Percentiles rank a stretch among this genome's conserved stretches.
These are phyloP conservation scores for Ciconia nigra DNA, from an alignment of 2,797 vertebrate species.

Conservation along the genomic window DNA sequence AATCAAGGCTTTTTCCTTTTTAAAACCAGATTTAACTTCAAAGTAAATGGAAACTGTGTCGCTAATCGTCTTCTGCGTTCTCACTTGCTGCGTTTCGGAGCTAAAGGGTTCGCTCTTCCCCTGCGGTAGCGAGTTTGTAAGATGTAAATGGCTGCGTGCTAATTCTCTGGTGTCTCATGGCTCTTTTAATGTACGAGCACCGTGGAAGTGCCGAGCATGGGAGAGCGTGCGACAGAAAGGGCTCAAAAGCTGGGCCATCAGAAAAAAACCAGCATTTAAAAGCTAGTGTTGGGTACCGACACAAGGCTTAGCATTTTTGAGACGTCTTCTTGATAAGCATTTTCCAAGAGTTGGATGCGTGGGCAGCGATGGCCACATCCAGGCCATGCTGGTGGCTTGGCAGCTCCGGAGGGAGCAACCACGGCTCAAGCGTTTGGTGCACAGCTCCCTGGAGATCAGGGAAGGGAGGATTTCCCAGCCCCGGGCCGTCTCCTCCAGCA, in stretches of 20 bases:
- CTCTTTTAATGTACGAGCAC: neutral
- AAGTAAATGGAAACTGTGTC: neutral
- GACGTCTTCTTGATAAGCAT: neutral
- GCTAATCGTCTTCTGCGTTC: neutral
- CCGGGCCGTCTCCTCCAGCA: fast-evolving
- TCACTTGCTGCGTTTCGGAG: neutral
- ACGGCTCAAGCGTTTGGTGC: fast-evolving
- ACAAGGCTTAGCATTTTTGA: fast-evolving
- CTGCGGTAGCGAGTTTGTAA: neutral
- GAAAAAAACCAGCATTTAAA: fast-evolving
- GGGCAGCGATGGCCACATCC: fast-evolving
- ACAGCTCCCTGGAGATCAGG: neutral
- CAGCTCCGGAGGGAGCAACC: neutral
- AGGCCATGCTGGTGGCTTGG: neutral
- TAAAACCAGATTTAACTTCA: conserved; percentile 8
- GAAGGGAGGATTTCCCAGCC: neutral
- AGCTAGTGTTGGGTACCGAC: too few relatives aligned
- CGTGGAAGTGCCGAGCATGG: neutral
- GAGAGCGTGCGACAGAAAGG: fast-evolving
- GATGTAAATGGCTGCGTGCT: neutral
- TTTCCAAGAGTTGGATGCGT: neutral
- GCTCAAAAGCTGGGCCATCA: neutral
- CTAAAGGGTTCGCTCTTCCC: neutral
- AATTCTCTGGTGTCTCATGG: neutral
- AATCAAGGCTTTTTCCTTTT: neutral